A percentile compares a stretch with the other conserved stretches of the same genome.
Conservation (phyloP, 2,113 vertebrate genomes). For the Entelurus aequoreus region DNA sequence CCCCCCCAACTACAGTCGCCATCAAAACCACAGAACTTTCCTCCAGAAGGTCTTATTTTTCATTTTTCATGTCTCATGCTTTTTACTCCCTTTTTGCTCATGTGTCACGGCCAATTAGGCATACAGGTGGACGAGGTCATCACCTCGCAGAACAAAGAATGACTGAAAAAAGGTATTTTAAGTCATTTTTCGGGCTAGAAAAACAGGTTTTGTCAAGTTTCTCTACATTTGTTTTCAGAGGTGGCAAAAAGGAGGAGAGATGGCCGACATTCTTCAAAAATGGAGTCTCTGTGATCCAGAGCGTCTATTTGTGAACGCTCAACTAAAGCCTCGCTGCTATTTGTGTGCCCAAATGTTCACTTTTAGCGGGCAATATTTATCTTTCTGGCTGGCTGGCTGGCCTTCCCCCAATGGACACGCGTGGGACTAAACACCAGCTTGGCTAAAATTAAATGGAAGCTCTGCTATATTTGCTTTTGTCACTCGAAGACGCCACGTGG, state of each 20-base stretch:
- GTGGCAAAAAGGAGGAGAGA: slow-evolving; percentile 23
- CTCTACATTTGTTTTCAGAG: not conserved
- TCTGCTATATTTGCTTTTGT: slow-evolving; percentile 64
- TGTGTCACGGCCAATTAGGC: too few species aligned
- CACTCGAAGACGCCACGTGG: slow-evolving; percentile 63
- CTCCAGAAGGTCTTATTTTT: too few species aligned
- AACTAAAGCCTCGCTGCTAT: slow-evolving; percentile 57
- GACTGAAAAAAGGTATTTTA: too few species aligned
- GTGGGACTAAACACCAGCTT: slow-evolving; percentile 53
- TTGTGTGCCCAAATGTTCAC: slow-evolving; percentile 46
- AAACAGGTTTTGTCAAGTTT: too few species aligned
- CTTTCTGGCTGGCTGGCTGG: slow-evolving; percentile 51
- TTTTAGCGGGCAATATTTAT: slow-evolving; percentile 60
- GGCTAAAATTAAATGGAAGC: slow-evolving; percentile 59
- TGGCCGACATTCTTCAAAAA: slow-evolving; percentile 23
- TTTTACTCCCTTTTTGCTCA: too few species aligned
- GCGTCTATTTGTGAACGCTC: slow-evolving; percentile 45
- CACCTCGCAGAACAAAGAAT: too few species aligned
- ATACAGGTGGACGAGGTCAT: too few species aligned
- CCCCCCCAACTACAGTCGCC: too few species aligned
- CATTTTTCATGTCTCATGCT: too few species aligned
- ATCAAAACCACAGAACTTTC: too few species aligned
- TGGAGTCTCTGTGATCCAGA: slow-evolving; percentile 27
- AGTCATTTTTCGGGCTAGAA: too few species aligned
- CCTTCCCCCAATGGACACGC: slow-evolving; percentile 49